A percentile compares a stretch with the other conserved stretches of the same genome.
Conservation (phyloP, 2,113 vertebrate species). For the Megaceryle torquata region DNA sequence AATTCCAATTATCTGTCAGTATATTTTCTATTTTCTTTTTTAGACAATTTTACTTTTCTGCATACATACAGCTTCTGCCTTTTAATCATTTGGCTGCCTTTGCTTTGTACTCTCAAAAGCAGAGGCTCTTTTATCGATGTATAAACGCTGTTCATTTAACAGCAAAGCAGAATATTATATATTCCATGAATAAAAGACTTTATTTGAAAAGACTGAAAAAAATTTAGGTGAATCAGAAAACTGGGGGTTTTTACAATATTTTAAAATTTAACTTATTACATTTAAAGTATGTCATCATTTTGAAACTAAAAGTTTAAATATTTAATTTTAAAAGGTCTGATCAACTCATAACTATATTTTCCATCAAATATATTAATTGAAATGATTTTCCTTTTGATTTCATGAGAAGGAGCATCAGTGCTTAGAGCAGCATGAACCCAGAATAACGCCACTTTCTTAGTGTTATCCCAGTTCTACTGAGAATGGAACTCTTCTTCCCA, state of each 20-base stretch:
- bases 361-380: neutral
- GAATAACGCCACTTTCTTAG: neutral
- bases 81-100: neutral
- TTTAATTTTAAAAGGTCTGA: neutral
- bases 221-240: neutral
- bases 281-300: neutral
- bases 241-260: neutral
- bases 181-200: neutral
- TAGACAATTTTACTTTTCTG: neutral
- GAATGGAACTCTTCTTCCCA: neutral
- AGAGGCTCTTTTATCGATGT: neutral
- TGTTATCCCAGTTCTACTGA: neutral
- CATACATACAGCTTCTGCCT: neutral
- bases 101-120: constrained; percentile 21
- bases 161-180: neutral
- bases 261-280: neutral
- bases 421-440: neutral
- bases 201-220: neutral
- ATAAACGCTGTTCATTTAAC: neutral
- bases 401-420: neutral
- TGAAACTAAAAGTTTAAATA: neutral
- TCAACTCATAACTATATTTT: neutral
- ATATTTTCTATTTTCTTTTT: neutral
- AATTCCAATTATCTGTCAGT: neutral
- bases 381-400: neutral